Evolutionary conservation across 2,797 vertebrate genomes (phyloP), one percentile per base, ranked within the genome.

Genomic region (Gallinago nigripennis): DNA sequence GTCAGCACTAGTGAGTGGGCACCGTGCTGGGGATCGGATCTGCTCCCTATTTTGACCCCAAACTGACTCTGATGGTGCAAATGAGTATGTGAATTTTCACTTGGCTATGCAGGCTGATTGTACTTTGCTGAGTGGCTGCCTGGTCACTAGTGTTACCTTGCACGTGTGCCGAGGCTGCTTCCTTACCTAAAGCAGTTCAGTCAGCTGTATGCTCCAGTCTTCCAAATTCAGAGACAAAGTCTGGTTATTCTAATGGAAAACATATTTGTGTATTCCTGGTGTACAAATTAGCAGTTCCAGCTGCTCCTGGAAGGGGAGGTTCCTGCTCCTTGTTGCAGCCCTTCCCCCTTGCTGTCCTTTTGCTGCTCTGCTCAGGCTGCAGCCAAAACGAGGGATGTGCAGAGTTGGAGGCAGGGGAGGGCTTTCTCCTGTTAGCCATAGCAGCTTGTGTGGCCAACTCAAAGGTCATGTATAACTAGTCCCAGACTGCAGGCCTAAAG

Each of bases 221-320:
- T 68, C 43, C 41, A 50, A 70, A 57, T 41, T 20, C 21, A 24
- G 31, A 35, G 19, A 11, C 12, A 41, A 7, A 31, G 63, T 30
- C 7, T 2, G 0, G 4, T 2, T 2, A 6, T 57, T 78, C 37
- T 45, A 4, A 5, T 5, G 4, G 48, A 46, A 87, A 56, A 68
- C 15, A 0, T 15, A 2, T 28, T 69, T 27, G 30, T 39, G 24
- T 4, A 0, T 39, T 79, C 39, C 39, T 0, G 1, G 20, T 25
- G 12, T 35, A 46, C 20, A 50, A 68, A 35, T n/a, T 15, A 51
- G 48, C 2, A 27, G 31, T 50, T 87, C 57, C 63, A 57, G 71
- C 58, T 71, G 54, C 58, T 56, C 54, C 72, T 90, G 71, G 58
- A 77, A 57, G 54, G 68, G 63, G 76, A 93, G 61, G 27, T 15